Conservation (phyloP, 2,797 vertebrate genomes). For the Sebastes baramenuke region DNA sequence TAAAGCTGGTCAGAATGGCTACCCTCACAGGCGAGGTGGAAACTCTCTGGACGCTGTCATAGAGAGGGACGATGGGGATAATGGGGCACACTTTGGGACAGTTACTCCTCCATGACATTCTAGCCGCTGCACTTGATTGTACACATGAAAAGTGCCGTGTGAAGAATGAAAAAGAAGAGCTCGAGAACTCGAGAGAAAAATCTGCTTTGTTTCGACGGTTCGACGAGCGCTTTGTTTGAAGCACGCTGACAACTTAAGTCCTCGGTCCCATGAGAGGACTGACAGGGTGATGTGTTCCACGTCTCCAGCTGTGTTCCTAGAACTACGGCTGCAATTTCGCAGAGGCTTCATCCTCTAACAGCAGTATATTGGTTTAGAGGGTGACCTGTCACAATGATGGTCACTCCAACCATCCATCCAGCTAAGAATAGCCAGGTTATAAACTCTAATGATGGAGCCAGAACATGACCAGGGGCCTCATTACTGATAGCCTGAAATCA, state of each 20-base stretch:
- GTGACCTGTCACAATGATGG: neutral
- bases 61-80: neutral
- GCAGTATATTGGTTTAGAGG: conserved; percentile 6
- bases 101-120: neutral
- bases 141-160: neutral
- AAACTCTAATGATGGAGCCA: neutral
- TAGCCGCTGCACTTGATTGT: neutral
- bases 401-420: neutral
- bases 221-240: conserved; percentile 10
- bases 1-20: neutral
- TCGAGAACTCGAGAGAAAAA: neutral
- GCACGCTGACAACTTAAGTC: conserved; percentile 22
- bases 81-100: neutral
- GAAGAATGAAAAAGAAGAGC: neutral
- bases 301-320: neutral
- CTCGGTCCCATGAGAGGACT: neutral
- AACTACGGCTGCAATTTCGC: neutral
- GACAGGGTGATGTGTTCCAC: conserved; percentile 15
- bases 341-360: neutral
- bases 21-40: neutral
- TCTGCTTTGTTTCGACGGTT: neutral
- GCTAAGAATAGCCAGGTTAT: neutral
- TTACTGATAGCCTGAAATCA: neutral
- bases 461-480: neutral
- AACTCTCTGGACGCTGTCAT: neutral